phyloP scores from a whole-genome alignment of 2,888 invertebrate genomes.

The Nysson spinosus region DNA sequence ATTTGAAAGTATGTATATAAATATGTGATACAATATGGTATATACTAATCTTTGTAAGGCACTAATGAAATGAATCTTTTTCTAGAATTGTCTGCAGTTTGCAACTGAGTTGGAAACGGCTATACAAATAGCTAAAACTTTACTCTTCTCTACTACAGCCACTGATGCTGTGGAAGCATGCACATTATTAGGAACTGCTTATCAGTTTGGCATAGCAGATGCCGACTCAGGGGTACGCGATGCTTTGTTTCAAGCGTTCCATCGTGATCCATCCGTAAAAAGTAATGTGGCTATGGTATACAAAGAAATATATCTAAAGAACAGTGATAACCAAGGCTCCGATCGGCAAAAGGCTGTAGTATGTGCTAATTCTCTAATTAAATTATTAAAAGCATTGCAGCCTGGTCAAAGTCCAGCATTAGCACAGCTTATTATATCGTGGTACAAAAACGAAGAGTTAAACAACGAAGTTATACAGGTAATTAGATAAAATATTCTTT shows the following conservation, averaged over 20 bases:
- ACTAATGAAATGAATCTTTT: constrained; percentile 14
- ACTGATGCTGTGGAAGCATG: constrained; percentile 93
- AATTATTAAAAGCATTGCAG: constrained; percentile 65
- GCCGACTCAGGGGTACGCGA: constrained; percentile 81
- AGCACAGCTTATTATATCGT: constrained; percentile 63
- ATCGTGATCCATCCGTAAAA: constrained; percentile 70
- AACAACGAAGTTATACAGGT: constrained; percentile 67
- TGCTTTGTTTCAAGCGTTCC: constrained; percentile 70
- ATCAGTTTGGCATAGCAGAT: constrained; percentile 87
- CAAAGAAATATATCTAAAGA: constrained; percentile 67
- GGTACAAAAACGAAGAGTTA: constrained; percentile 66
- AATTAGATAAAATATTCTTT: constrained; percentile 14
- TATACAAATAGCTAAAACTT: constrained; percentile 83
- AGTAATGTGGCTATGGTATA: constrained; percentile 70
- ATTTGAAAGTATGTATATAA: constrained; percentile 81
- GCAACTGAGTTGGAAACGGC: constrained; percentile 78
- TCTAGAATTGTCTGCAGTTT: constrained; percentile 79
- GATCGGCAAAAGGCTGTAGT: constrained; percentile 62
- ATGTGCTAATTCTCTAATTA: constrained; percentile 64
- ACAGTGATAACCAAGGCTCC: constrained; percentile 50
- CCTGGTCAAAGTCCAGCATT: constrained; percentile 70
- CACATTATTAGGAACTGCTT: constrained; percentile 90
- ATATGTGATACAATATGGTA: no score
- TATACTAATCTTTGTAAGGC: background rate
- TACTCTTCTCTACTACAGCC: constrained; percentile 85